Percentiles rank a stretch among this genome's conserved stretches.
Evolutionary conservation across 2,888 invertebrate genomes (phyloP).

Genomic region (Calameuta pallipes): DNA sequence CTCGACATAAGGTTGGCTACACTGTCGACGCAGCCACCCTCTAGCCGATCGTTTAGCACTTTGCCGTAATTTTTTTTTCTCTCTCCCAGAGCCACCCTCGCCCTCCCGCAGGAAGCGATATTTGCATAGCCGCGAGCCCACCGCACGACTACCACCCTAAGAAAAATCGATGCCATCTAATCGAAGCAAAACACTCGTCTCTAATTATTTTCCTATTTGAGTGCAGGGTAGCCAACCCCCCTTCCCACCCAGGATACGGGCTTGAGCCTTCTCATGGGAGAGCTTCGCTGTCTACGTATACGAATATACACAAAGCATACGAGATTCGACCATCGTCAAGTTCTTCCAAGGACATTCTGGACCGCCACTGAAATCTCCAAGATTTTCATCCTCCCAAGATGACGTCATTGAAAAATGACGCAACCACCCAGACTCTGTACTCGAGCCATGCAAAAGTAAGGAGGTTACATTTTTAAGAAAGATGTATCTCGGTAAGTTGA

Average conservation of each 20-base stretch:
- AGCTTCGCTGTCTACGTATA: background rate
- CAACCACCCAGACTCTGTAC: background rate
- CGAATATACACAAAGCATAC: background rate
- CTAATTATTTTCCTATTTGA: constrained; percentile 48
- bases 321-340: no score
- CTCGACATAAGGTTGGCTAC: constrained; percentile 62
- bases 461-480: background rate
- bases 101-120: constrained; percentile 35
- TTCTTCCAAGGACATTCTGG: no score
- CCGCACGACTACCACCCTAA: constrained; percentile 25
- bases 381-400: no score
- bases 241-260: background rate
- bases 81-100: constrained; percentile 27
- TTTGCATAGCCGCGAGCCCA: constrained; percentile 59
- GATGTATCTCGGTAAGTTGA: background rate
- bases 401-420: no score
- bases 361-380: no score
- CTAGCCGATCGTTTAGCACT: constrained; percentile 64
- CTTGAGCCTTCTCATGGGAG: background rate
- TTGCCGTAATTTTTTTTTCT: constrained; percentile 63
- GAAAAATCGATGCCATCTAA: constrained; percentile 55
- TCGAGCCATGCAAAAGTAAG: background rate
- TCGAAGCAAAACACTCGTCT: constrained; percentile 58
- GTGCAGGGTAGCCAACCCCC: background rate
- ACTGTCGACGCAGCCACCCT: constrained; percentile 29